A percentile compares a stretch with the other conserved stretches of the same genome.
Conservation (phyloP, 2,113 vertebrate species). For the Trematocara variabile region DNA sequence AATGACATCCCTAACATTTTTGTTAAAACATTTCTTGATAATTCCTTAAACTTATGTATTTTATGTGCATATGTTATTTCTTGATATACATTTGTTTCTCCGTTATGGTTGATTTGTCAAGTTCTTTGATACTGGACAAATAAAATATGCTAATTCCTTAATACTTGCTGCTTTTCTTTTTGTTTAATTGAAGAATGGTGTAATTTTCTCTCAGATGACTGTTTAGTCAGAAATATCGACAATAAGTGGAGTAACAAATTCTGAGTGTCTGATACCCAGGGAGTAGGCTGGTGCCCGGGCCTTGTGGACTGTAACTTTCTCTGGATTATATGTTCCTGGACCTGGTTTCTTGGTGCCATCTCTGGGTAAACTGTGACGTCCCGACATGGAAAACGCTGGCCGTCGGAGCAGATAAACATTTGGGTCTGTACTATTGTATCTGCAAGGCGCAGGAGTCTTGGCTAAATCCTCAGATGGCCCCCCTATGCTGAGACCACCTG, state of each 20-base stretch:
- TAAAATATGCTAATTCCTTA: conserved; percentile 31
- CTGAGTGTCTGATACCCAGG: conserved; percentile 79
- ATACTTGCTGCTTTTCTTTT: neutral
- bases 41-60: neutral
- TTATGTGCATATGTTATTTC: conserved; percentile 36
- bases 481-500: conserved; percentile 47
- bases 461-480: conserved; percentile 74
- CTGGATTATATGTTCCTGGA: conserved; percentile 79
- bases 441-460: conserved; percentile 77
- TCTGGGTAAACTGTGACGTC: conserved; percentile 56
- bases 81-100: conserved; percentile 1
- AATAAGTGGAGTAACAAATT: conserved; percentile 70
- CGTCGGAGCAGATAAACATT: conserved; percentile 69
- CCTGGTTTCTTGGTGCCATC: conserved; percentile 67
- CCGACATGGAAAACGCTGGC: conserved; percentile 82
- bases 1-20: neutral
- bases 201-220: neutral
- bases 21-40: neutral
- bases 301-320: conserved; percentile 73
- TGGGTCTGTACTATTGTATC: conserved; percentile 77
- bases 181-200: neutral
- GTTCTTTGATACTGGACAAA: conserved; percentile 27
- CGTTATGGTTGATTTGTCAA: conserved; percentile 5
- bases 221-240: conserved; percentile 54
- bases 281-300: conserved; percentile 76